Evolutionary conservation across 2,888 invertebrate species (phyloP).

Genomic region (Zaprionus obscuricornis): DNA sequence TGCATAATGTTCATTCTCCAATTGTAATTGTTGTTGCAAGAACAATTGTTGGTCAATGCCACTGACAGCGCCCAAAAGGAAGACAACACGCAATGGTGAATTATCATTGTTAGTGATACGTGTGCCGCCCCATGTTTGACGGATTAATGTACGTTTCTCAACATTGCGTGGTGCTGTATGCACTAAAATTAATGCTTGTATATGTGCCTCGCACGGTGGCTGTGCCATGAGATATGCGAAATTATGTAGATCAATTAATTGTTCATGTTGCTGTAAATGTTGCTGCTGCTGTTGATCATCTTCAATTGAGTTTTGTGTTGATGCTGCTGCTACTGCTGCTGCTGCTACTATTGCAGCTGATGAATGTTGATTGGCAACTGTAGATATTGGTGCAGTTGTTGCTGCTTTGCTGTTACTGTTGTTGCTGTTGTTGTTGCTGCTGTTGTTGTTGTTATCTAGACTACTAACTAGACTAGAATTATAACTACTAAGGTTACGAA

Average conservation of each 20-base stretch:
- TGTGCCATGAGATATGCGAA: conserved; percentile 87
- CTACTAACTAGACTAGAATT: conserved; percentile 42
- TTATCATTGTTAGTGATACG: conserved; percentile 73
- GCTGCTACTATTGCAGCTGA: background rate
- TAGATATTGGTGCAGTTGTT: conserved; percentile 33
- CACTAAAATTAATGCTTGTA: conserved; percentile 86
- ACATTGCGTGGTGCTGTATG: conserved; percentile 88
- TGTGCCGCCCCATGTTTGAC: conserved; percentile 90
- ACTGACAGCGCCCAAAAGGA: conserved; percentile 86
- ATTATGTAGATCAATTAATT: conserved; percentile 85
- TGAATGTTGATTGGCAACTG: conserved; percentile 13
- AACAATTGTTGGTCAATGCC: conserved; percentile 81
- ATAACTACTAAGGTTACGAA: conserved; percentile 50
- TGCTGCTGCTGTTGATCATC: background rate
- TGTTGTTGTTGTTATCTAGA: conserved; percentile 50
- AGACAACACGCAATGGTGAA: conserved; percentile 86
- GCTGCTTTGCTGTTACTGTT: conserved; percentile 40
- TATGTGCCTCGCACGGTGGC: conserved; percentile 84
- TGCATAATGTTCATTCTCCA: conserved; percentile 85
- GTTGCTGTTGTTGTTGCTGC: conserved; percentile 33
- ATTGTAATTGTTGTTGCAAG: conserved; percentile 81
- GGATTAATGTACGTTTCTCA: conserved; percentile 87
- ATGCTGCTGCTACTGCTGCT: background rate
- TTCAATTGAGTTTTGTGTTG: background rate
- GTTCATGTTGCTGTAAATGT: conserved; percentile 1